phyloP scores from a whole-genome alignment of 2,113 vertebrate species.

The Aptenodytes patagonicus region DNA sequence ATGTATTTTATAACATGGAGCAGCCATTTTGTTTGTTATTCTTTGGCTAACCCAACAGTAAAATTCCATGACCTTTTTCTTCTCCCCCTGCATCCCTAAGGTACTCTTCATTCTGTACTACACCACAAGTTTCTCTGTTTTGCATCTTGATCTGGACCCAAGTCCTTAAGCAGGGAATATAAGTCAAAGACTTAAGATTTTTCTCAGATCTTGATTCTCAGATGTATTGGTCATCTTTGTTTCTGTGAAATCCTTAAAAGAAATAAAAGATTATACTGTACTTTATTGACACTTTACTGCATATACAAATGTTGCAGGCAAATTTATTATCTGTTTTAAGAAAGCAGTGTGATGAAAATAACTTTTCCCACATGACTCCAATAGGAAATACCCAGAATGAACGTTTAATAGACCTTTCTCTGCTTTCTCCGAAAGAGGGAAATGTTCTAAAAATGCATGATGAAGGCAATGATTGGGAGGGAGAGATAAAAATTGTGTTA shows the following conservation, averaged over 20 bases:
- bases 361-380: background rate
- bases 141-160: background rate
- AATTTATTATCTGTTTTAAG: background rate
- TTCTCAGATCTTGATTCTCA: background rate
- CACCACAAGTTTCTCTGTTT: background rate
- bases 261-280: background rate
- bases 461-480: background rate
- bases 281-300: background rate
- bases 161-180: background rate
- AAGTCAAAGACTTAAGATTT: background rate
- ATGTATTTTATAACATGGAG: background rate
- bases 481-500: background rate
- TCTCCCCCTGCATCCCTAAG: background rate
- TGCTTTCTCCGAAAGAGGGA: background rate
- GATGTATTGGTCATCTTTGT: background rate
- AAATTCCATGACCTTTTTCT: slow-evolving; percentile 7
- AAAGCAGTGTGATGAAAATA: background rate
- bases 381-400: background rate
- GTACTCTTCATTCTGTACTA: background rate
- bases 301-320: background rate
- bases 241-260: background rate
- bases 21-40: slow-evolving; percentile 41
- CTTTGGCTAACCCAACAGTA: background rate
- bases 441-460: background rate
- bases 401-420: background rate